phyloP scores from a whole-genome alignment of 2,797 vertebrate species.

The Triplophysa bombifrons region DNA sequence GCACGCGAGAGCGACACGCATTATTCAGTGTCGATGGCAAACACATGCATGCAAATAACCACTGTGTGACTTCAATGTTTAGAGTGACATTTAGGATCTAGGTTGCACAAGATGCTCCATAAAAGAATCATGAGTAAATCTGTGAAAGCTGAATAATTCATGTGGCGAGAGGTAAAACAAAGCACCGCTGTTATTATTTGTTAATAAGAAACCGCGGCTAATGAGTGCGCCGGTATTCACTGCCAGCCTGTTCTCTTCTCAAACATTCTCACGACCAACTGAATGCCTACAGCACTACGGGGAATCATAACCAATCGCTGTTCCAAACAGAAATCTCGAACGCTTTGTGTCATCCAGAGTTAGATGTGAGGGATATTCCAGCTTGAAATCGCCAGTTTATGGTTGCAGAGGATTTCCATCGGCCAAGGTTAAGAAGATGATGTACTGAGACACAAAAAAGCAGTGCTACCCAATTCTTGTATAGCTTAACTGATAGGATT shows the following conservation, averaged over 20 bases:
- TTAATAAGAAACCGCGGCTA: constrained; percentile 79
- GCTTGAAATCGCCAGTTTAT: background rate
- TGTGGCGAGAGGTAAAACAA: constrained; percentile 76
- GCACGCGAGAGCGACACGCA: constrained; percentile 37
- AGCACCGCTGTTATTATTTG: constrained; percentile 78
- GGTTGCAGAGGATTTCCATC: background rate
- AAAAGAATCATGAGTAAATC: constrained; percentile 81
- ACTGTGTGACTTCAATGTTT: constrained; percentile 67
- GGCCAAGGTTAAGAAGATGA: background rate
- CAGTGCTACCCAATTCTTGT: too few relatives aligned
- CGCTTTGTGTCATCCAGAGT: background rate
- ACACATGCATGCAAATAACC: constrained; percentile 40
- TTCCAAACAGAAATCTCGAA: background rate
- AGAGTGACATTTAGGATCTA: constrained; percentile 77
- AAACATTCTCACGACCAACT: background rate
- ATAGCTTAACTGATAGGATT: too few relatives aligned
- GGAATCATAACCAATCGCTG: background rate
- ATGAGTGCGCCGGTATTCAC: constrained; percentile 44
- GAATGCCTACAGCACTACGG: background rate
- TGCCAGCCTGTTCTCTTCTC: constrained; percentile 24
- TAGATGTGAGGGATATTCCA: background rate
- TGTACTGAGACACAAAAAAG: too few relatives aligned
- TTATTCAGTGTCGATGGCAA: constrained; percentile 49
- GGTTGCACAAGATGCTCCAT: constrained; percentile 78
- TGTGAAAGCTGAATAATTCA: constrained; percentile 81